Percentiles rank a stretch among this genome's conserved stretches.
These are phyloP conservation scores for Cyprinus carpio DNA, from an alignment of 2,113 vertebrate genomes.

Conservation along the genomic window DNA sequence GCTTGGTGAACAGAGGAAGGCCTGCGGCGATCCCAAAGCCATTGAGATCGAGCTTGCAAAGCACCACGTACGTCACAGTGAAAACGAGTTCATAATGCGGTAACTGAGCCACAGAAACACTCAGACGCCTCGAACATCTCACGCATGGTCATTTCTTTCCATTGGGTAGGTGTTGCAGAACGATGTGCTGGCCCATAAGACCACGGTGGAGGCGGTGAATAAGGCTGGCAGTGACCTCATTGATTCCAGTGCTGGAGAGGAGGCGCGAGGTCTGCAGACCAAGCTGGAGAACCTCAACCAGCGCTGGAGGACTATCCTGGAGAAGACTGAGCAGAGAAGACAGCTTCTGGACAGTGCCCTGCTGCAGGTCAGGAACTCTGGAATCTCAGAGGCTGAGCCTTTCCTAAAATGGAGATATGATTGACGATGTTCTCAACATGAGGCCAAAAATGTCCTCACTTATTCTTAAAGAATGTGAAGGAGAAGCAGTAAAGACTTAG, in stretches of 20 bases:
- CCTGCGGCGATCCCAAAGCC: slow-evolving; percentile 92
- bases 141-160: background rate
- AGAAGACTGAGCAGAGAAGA: slow-evolving; percentile 89
- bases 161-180: slow-evolving; percentile 88
- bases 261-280: slow-evolving; percentile 86
- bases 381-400: slow-evolving; percentile 16
- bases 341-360: slow-evolving; percentile 88
- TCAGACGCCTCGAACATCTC: background rate
- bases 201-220: slow-evolving; percentile 91
- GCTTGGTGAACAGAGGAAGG: slow-evolving; percentile 89
- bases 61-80: slow-evolving; percentile 86
- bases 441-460: slow-evolving; percentile 37
- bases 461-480: slow-evolving; percentile 41
- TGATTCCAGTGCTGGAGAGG: slow-evolving; percentile 90
- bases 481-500: slow-evolving; percentile 20
- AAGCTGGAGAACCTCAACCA: slow-evolving; percentile 91
- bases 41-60: slow-evolving; percentile 98
- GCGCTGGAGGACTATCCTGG: slow-evolving; percentile 88
- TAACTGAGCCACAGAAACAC: background rate
- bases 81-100: background rate
- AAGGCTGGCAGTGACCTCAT: slow-evolving; percentile 92
- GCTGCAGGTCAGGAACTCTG: slow-evolving; percentile 83
- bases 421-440: slow-evolving; percentile 47
- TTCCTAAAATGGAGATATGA: slow-evolving; percentile 45
- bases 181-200: slow-evolving; percentile 92